Conservation (phyloP, 2,797 vertebrate genomes). For the Anas capensis region DNA sequence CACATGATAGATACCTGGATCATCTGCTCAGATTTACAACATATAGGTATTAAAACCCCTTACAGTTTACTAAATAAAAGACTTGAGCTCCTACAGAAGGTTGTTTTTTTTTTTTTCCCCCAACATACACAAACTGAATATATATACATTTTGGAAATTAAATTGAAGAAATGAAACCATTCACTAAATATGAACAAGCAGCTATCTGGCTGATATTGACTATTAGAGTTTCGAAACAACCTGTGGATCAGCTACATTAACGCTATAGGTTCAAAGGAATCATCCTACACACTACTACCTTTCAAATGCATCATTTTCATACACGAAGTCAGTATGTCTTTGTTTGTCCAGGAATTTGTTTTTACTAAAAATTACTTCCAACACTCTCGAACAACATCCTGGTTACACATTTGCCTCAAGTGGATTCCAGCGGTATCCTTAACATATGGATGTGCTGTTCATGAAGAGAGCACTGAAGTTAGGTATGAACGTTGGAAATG, state of each 20-base stretch:
- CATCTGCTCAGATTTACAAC: background rate
- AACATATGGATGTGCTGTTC: background rate
- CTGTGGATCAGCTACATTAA: background rate
- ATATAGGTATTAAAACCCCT: background rate
- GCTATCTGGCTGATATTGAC: background rate
- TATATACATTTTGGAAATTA: background rate
- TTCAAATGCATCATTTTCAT: background rate
- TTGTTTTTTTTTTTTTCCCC: background rate
- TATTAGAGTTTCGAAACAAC: background rate
- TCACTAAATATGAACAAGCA: background rate
- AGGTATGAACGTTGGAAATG: background rate
- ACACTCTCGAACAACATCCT: background rate
- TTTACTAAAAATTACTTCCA: background rate
- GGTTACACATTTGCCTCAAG: background rate
- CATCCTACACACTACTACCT: background rate
- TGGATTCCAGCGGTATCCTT: background rate
- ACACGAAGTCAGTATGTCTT: background rate
- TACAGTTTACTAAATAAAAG: background rate
- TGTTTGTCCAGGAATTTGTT: background rate
- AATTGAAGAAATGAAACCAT: background rate
- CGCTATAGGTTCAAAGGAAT: background rate
- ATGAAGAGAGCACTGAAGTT: background rate
- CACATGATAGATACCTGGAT: rapidly evolving
- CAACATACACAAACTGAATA: background rate
- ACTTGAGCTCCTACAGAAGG: background rate